A percentile compares a stretch with the other conserved stretches of the same genome.
These are phyloP conservation scores for Todiramphus saurophagus DNA, from an alignment of 2,113 vertebrate species.

Conservation along the genomic window DNA sequence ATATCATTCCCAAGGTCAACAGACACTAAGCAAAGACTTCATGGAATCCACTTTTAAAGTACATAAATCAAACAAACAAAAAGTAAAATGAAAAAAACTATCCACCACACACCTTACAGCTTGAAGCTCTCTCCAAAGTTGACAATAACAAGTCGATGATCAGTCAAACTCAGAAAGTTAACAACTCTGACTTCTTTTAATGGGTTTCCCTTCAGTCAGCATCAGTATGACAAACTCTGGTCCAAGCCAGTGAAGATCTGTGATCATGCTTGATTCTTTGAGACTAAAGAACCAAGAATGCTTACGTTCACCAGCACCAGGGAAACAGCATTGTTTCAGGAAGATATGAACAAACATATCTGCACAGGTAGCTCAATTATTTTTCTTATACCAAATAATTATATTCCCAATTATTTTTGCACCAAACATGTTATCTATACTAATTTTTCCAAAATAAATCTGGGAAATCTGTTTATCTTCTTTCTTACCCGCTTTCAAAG, in stretches of 20 bases:
- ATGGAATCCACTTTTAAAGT: not conserved
- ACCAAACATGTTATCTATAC: not conserved
- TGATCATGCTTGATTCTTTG: not conserved
- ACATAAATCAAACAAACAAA: not conserved
- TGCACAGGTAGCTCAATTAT: not conserved
- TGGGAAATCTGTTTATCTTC: not conserved
- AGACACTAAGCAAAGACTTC: not conserved
- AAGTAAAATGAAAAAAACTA: too few relatives aligned
- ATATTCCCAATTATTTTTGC: not conserved
- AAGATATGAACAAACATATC: not conserved
- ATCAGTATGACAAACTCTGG: not conserved
- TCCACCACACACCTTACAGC: not conserved
- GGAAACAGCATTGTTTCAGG: not conserved
- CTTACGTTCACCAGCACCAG: not conserved
- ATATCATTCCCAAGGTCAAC: not conserved
- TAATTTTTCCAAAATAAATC: not conserved
- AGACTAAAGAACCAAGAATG: not conserved
- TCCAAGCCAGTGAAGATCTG: not conserved
- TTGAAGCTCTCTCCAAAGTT: not conserved
- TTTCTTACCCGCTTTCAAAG: not conserved
- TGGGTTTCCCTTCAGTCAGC: not conserved
- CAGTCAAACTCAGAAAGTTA: not conserved
- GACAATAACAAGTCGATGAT: not conserved
- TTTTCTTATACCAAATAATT: not conserved
- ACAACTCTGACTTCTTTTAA: not conserved